phyloP scores from a whole-genome alignment of 2,113 vertebrate species.

The Mirounga angustirostris region DNA sequence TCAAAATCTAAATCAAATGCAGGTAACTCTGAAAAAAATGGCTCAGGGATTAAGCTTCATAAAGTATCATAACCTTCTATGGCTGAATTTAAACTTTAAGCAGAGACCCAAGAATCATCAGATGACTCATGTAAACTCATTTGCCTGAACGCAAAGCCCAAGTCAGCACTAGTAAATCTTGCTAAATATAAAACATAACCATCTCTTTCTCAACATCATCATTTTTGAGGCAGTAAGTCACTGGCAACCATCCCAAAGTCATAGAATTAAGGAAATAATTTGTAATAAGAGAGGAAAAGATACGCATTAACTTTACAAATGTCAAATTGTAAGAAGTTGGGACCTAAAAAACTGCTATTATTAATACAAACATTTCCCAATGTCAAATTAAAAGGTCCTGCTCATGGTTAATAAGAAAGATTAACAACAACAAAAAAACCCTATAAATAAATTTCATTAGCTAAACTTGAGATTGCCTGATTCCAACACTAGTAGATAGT shows the following conservation, averaged over 20 bases:
- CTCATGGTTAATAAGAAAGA: not conserved
- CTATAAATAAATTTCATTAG: constrained; percentile 31
- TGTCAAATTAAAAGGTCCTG: constrained; percentile 55
- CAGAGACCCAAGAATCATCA: not conserved
- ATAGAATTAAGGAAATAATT: constrained; percentile 71
- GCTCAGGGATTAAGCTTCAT: not conserved
- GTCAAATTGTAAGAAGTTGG: constrained; percentile 20
- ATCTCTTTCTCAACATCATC: constrained; percentile 29
- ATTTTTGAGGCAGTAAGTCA: constrained; percentile 43
- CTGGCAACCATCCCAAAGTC: constrained; percentile 36
- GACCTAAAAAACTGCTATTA: constrained; percentile 19
- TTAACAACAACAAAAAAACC: not conserved
- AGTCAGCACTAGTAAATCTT: constrained; percentile 53
- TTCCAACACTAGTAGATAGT: not conserved
- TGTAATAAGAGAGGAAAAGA: constrained; percentile 58
- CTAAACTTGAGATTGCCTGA: not conserved
- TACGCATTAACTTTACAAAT: constrained; percentile 49
- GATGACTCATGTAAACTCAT: not conserved
- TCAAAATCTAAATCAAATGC: not conserved
- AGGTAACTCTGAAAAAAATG: not conserved
- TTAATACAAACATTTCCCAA: constrained; percentile 60
- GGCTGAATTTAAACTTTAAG: constrained; percentile 41
- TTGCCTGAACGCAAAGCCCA: not conserved
- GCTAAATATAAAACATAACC: constrained; percentile 39
- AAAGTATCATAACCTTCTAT: not conserved